Conservation (phyloP, 2,113 vertebrate species). For the Salminus brasiliensis region DNA sequence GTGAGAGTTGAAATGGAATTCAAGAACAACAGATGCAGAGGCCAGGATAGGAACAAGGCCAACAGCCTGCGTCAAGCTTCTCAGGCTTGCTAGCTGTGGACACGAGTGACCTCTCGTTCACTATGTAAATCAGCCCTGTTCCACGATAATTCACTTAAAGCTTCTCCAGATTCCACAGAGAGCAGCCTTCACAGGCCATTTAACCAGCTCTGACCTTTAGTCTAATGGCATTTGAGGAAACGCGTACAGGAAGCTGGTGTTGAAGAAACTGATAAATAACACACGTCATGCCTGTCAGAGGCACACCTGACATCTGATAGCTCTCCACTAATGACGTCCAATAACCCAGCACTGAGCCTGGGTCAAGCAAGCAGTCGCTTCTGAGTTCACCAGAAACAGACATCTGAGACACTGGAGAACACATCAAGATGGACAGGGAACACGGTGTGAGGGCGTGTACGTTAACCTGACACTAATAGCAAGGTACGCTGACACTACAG, state of each 20-base stretch:
- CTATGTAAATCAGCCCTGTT: neutral
- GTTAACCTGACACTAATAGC: neutral
- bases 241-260: conserved; percentile 1
- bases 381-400: neutral
- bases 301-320: conserved; percentile 2
- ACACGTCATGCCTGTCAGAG: neutral
- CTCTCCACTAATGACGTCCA: neutral
- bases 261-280: conserved; percentile 32
- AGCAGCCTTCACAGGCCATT: neutral
- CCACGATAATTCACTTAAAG: conserved; percentile 13
- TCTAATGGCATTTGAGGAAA: conserved; percentile 23
- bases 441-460: neutral
- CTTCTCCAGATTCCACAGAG: neutral
- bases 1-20: neutral
- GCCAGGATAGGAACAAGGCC: neutral
- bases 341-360: neutral
- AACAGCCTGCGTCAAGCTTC: neutral
- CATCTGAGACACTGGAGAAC: neutral
- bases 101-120: neutral
- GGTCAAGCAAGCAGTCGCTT: neutral
- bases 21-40: neutral
- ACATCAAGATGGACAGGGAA: neutral
- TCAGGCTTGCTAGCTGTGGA: neutral
- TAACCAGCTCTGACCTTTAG: conserved; percentile 41
- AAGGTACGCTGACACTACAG: too few relatives aligned